Percentiles rank a stretch among this genome's conserved stretches.
These are phyloP conservation scores for Olivierus martensii DNA, from an alignment of 1,140 invertebrate species.

Conservation along the genomic window DNA sequence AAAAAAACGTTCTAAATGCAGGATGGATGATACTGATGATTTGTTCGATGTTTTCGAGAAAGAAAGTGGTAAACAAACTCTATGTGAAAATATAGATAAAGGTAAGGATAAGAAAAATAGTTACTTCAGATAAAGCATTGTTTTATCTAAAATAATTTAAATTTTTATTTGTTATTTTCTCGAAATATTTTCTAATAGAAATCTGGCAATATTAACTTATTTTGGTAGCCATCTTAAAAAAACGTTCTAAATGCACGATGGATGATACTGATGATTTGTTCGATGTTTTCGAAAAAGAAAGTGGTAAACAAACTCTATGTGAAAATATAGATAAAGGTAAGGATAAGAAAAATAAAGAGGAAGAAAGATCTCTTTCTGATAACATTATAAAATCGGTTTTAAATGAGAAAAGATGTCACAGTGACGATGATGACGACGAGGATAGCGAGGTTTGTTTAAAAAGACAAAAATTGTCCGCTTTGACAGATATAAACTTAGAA, in stretches of 20 bases:
- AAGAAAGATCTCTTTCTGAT: conserved; percentile 21
- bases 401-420: not conserved
- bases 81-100: conserved; percentile 5
- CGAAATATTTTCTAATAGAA: too few relatives aligned
- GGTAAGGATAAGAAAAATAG: conserved; percentile 1
- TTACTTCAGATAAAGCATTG: too few relatives aligned
- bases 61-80: conserved; percentile 17
- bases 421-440: too few relatives aligned
- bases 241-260: too few relatives aligned
- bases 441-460: not conserved
- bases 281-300: conserved; percentile 37
- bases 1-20: not conserved
- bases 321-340: conserved; percentile 14
- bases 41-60: conserved; percentile 41
- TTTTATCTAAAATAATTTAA: too few relatives aligned
- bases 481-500: conserved; percentile 10
- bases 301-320: conserved; percentile 6
- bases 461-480: not conserved
- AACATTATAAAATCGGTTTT: not conserved
- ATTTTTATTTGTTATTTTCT: too few relatives aligned
- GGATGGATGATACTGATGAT: conserved; percentile 25
- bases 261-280: conserved; percentile 33
- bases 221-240: too few relatives aligned
- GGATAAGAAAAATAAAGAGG: not conserved
- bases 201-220: too few relatives aligned